Conservation (phyloP, 2,113 vertebrate genomes). For the Heterocephalus glaber region DNA sequence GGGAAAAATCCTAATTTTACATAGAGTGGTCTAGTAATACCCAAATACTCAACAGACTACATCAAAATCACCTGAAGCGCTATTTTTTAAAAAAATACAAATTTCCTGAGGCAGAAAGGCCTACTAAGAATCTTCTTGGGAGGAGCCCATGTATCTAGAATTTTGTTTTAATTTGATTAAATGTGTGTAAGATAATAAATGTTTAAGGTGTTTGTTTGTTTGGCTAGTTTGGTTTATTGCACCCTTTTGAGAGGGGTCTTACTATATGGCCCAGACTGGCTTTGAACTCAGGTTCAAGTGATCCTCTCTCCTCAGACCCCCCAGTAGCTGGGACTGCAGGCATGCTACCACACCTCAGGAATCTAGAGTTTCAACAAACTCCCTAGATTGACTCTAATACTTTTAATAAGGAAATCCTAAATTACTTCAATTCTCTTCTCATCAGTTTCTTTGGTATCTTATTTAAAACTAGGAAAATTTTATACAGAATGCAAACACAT, state of each 20-base stretch:
- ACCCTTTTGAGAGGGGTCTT: background rate
- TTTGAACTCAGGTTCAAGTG: background rate
- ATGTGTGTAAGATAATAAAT: background rate
- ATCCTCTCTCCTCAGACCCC: background rate
- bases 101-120: constrained; percentile 40
- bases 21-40: constrained; percentile 1
- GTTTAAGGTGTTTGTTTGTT: background rate
- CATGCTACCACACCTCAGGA: background rate
- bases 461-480: background rate
- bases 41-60: background rate
- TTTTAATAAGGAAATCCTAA: constrained; percentile 34
- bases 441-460: background rate
- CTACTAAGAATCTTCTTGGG: background rate
- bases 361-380: background rate
- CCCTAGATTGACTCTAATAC: background rate
- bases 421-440: background rate
- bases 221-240: background rate
- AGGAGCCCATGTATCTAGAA: background rate
- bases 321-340: background rate
- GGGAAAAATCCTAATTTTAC: background rate
- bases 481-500: background rate
- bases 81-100: background rate
- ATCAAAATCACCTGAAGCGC: constrained; percentile 34
- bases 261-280: background rate
- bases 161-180: background rate